These are phyloP conservation scores for Hycleus cichorii DNA, from an alignment of 1,140 invertebrate species.

Conservation along the genomic window DNA sequence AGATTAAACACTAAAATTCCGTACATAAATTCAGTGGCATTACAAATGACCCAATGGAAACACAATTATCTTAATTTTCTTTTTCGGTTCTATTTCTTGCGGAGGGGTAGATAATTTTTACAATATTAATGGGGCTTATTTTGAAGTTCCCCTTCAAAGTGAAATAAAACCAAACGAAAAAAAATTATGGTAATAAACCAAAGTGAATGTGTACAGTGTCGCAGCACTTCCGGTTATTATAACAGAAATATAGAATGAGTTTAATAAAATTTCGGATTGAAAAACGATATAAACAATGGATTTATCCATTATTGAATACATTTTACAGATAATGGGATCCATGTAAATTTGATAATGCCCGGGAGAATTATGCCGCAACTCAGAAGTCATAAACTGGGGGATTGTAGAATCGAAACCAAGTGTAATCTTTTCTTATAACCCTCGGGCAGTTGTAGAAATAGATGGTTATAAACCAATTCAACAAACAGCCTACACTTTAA, in stretches of 20 bases:
- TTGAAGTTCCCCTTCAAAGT: conserved; percentile 2
- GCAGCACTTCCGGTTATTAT: too few relatives aligned
- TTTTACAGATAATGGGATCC: background rate
- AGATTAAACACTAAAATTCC: conserved; percentile 36
- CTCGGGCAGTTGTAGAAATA: too few relatives aligned
- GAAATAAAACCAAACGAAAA: background rate
- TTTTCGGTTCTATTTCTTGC: conserved; percentile 6
- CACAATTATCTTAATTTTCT: conserved; percentile 38
- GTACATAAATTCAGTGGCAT: conserved; percentile 33
- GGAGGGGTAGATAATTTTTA: conserved; percentile 23
- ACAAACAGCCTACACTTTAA: background rate
- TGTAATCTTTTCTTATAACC: too few relatives aligned
- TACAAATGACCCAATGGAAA: conserved; percentile 35
- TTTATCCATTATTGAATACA: background rate
- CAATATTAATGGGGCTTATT: conserved; percentile 17
- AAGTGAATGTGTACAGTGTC: too few relatives aligned
- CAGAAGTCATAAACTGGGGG: background rate
- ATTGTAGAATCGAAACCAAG: background rate
- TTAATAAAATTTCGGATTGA: too few relatives aligned
- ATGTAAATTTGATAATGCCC: background rate
- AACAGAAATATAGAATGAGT: too few relatives aligned
- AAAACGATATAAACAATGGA: too few relatives aligned
- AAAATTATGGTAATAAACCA: too few relatives aligned
- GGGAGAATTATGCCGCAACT: background rate
- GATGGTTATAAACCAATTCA: conserved; percentile 3